Base-by-base conservation (phyloP, 2,888 invertebrate genomes). In the Ophraella communa region DNA sequence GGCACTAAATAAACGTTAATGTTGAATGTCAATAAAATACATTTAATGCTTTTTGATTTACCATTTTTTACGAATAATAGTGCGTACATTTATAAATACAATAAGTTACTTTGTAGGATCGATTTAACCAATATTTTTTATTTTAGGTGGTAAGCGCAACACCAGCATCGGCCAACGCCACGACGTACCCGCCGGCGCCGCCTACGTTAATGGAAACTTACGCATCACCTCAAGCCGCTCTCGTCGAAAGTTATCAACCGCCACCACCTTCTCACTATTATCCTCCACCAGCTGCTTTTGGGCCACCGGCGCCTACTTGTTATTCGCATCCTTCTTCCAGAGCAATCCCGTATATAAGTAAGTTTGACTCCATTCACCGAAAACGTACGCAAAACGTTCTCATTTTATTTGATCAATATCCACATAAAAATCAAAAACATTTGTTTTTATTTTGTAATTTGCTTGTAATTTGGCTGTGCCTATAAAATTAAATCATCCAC, bases 331-430 rank as follows among this genome's bases (percentile, higher is more conserved):
- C 87, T 68, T 86, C 92, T 73, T 85, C 89, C 79, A 85, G 88
- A 79, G 79, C 82, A 58, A 84, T 89, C 81, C 86, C 87, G 61
- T 89, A 86, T 80, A 86, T 89, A 80, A 88, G 89, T 89, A 76
- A 85, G 87, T 85, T 76, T 4, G 4, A 4, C 11, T 30, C 5
- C 7, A 30, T 30, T 24, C 3, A 24, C n/a, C n/a, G n/a, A n/a
- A n/a, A n/a, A n/a, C n/a, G n/a, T n/a, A n/a, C n/a, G n/a, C n/a
- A n/a, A n/a, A n/a, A n/a, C n/a, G n/a, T n/a, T n/a, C n/a, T n/a
- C n/a, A n/a, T n/a, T n/a, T n/a, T n/a, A n/a, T n/a, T n/a, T n/a
- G n/a, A n/a, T n/a, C n/a, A n/a, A n/a, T n/a, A n/a, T n/a, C n/a
- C n/a, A n/a, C n/a, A n/a, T n/a, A n/a, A n/a, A n/a, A n/a, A n/a